phyloP scores from a whole-genome alignment of 2,797 vertebrate genomes.

The Sebastes steindachneri region DNA sequence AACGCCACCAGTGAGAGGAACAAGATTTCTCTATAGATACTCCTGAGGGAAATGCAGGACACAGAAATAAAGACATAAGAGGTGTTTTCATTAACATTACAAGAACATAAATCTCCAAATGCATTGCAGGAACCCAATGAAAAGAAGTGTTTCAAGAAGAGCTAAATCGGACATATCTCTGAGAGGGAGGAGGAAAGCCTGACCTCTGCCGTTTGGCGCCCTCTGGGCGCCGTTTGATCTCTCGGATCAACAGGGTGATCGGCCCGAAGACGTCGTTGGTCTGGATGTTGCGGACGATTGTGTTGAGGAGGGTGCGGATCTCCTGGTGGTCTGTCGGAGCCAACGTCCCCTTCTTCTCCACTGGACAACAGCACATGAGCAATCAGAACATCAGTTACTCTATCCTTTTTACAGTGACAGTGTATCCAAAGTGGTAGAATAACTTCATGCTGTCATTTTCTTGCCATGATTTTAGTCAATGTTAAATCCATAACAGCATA shows the following conservation, averaged over 20 bases:
- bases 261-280: slow-evolving; percentile 93
- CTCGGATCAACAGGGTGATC: slow-evolving; percentile 88
- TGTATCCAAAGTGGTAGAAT: background rate
- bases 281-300: slow-evolving; percentile 91
- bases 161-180: background rate
- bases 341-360: slow-evolving; percentile 86
- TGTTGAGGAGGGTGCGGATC: slow-evolving; percentile 88
- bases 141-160: accelerated
- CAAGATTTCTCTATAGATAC: slow-evolving; percentile 94
- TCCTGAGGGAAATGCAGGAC: slow-evolving; percentile 77
- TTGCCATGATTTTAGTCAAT: background rate
- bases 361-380: slow-evolving; percentile 53
- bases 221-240: slow-evolving; percentile 82
- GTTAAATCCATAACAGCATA: background rate
- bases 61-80: background rate
- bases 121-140: background rate
- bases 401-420: background rate
- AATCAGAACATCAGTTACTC: background rate
- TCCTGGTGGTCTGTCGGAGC: slow-evolving; percentile 88
- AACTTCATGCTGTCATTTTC: background rate
- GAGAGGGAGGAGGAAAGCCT: background rate
- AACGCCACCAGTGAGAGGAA: slow-evolving; percentile 93
- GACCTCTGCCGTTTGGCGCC: slow-evolving; percentile 90
- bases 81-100: background rate
- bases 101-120: background rate